Evolutionary conservation across 2,797 vertebrate genomes (phyloP).

Genomic region (Ispidina picta): DNA sequence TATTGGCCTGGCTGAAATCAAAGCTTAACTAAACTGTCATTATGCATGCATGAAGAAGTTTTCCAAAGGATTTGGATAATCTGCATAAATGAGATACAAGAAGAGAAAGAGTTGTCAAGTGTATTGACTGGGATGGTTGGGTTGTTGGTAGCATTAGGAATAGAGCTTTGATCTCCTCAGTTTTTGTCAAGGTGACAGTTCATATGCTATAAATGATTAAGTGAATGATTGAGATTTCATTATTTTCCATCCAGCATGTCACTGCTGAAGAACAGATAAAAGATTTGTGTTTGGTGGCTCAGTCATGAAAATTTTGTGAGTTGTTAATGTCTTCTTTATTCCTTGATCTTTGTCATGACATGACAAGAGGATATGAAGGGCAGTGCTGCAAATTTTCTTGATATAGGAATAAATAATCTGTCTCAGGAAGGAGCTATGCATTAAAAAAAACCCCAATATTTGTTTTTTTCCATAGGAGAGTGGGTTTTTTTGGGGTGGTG

Average conservation of each 20-base stretch:
- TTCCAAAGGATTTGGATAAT: neutral
- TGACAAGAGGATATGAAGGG: neutral
- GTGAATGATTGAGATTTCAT: neutral
- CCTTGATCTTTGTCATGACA: neutral
- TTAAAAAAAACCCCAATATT: neutral
- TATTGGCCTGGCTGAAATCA: neutral
- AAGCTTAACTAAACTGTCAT: neutral
- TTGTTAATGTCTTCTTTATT: neutral
- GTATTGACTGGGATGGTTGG: neutral
- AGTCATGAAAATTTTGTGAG: neutral
- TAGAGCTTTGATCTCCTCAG: neutral
- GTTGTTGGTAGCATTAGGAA: neutral
- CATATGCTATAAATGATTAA: neutral
- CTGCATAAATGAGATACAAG: neutral
- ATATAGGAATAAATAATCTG: neutral
- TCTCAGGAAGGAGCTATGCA: neutral
- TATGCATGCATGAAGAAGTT: neutral
- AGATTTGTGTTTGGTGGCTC: neutral
- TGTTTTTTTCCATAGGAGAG: neutral
- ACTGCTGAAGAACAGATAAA: neutral
- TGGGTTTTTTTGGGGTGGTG: fast-evolving
- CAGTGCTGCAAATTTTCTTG: neutral
- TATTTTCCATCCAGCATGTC: neutral
- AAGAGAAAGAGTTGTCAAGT: neutral
- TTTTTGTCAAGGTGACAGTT: neutral